Base-by-base conservation (phyloP, 2,888 invertebrate genomes). In the Tipula lateralis region DNA sequence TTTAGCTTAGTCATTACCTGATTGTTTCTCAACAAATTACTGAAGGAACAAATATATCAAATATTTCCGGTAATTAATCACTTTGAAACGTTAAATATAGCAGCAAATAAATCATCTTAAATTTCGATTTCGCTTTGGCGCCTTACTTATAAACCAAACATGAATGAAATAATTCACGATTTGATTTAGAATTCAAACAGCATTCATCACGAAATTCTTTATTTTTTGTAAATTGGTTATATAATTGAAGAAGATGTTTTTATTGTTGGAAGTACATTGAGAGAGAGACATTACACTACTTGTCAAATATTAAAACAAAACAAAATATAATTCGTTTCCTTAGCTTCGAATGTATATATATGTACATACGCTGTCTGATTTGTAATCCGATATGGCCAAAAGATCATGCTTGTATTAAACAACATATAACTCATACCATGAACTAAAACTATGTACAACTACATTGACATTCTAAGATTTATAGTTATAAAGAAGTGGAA, bases 61-160 rank as follows among this genome's bases (percentile, higher is more conserved):
- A 66, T 66, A 66, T 66, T 24, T 66, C 66, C 66, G 24, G 66
- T 66, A 66, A 66, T 66, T 66, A 66, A 66, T 66, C 66, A 66
- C 24, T 66, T 66, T 66, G 66, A 66, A 24, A 24, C 24, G 24
- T 24, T 66, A 19, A 50, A 19, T n/a, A n/a, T 19, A 50, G 50
- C 7, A 24, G 13, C 24, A 66, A 66, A 66, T 66, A 66, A 66
- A 66, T 66, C 66, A 66, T 24, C 66, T 24, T 7, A 24, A 66
- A 66, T 66, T 66, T 66, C 24, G 66, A 66, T 66, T 24, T 66
- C 9, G 24, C 13, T 44, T 66, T 66, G 66, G 66, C 66, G 66
- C 66, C 66, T 66, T 9, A 24, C 66, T 24, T 66, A 66, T n/a
- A n/a, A 66, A 24, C 66, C 44, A 50, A 50, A 50, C n/a, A 16